A percentile compares a stretch with the other conserved stretches of the same genome.
Conservation (phyloP, 2,797 vertebrate genomes). For the Sarcophilus harrisii region DNA sequence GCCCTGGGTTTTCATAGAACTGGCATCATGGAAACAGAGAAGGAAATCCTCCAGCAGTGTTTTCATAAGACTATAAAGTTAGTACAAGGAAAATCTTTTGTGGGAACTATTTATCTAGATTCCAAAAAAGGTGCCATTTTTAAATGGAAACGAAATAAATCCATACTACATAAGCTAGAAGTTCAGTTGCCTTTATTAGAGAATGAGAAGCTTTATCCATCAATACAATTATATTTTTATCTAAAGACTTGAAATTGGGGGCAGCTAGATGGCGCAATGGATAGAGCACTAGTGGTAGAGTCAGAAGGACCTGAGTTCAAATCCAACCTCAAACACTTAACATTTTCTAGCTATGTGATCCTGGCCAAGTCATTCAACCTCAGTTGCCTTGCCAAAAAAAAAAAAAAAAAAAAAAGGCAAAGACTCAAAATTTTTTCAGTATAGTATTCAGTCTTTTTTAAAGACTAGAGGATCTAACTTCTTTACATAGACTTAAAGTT, state of each 20-base stretch:
- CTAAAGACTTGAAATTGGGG: neutral
- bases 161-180: neutral
- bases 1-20: neutral
- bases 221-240: neutral
- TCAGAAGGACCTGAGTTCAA: too few species aligned
- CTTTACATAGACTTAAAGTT: neutral
- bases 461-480: neutral
- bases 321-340: too few species aligned
- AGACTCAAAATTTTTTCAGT: neutral
- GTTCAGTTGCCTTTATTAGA: neutral
- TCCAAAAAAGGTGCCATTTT: neutral
- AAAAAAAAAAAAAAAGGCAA: too few species aligned
- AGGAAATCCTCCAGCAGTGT: neutral
- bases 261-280: too few species aligned
- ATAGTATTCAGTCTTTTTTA: neutral
- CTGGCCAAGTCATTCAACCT: too few species aligned
- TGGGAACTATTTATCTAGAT: neutral
- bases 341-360: too few species aligned
- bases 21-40: neutral
- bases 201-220: neutral
- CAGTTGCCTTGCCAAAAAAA: too few species aligned
- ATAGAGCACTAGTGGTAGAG: too few species aligned
- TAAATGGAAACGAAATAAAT: neutral
- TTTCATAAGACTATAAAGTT: neutral
- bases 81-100: neutral